phyloP scores from a whole-genome alignment of 2,113 vertebrate species.

The Campylomormyrus tamandua region DNA sequence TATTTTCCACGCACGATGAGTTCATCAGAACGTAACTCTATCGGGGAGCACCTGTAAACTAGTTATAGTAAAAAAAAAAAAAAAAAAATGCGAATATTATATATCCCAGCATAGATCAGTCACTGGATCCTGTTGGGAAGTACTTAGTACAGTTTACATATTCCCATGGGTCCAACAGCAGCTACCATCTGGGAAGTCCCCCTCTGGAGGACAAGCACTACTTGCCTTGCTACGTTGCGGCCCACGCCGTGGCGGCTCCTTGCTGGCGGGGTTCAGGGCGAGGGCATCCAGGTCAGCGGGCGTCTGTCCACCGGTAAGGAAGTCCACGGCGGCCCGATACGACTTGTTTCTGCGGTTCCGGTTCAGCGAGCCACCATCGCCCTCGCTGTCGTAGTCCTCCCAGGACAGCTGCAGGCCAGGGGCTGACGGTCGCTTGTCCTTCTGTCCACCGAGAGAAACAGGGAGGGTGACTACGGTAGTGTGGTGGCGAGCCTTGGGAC shows the following conservation, averaged over 20 bases:
- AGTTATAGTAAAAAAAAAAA: neutral
- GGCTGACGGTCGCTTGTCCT: constrained; percentile 22
- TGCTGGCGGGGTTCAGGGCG: constrained; percentile 51
- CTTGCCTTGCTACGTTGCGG: constrained; percentile 50
- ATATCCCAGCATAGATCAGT: neutral
- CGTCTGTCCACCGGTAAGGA: constrained; percentile 26
- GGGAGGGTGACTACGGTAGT: constrained; percentile 68
- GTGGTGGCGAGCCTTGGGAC: constrained; percentile 56
- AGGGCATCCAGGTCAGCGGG: neutral
- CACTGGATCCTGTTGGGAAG: neutral
- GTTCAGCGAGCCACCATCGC: constrained; percentile 44
- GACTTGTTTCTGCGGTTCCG: constrained; percentile 84
- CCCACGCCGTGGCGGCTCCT: constrained; percentile 43
- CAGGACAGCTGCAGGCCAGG: constrained; percentile 47
- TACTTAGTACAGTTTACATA: neutral
- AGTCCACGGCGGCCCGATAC: constrained; percentile 78
- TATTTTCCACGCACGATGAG: neutral
- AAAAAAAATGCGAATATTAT: neutral
- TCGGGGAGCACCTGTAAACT: neutral
- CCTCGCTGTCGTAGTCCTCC: constrained; percentile 65
- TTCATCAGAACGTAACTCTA: neutral
- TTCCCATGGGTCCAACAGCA: neutral
- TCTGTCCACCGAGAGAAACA: constrained; percentile 39
- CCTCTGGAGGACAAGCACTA: neutral
- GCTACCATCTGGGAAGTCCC: neutral